A percentile compares a stretch with the other conserved stretches of the same genome.
phyloP scores from a whole-genome alignment of 2,888 invertebrate genomes.

The Mimachlamys varia region DNA sequence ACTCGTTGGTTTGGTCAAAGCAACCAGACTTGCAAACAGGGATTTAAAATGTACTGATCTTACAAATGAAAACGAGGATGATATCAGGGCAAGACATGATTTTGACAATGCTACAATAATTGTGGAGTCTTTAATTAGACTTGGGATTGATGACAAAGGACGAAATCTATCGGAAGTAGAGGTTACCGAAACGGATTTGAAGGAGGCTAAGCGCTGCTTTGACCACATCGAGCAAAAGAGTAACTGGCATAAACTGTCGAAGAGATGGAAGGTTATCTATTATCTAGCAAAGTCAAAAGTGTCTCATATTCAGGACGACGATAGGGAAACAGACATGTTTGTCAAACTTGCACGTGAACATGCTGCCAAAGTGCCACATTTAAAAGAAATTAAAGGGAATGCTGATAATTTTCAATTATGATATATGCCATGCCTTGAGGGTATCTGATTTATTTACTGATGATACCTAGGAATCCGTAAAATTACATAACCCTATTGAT shows the following conservation, averaged over 20 bases:
- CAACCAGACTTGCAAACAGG: background rate
- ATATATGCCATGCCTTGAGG: background rate
- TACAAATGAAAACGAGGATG: background rate
- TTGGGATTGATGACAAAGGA: constrained; percentile 24
- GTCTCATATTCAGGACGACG: background rate
- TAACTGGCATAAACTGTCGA: background rate
- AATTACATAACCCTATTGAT: no score
- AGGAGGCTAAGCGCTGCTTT: background rate
- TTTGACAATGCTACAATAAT: constrained; percentile 6
- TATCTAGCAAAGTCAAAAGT: background rate
- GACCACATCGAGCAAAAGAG: background rate
- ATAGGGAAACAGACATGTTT: background rate
- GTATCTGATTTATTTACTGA: no score
- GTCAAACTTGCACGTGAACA: background rate
- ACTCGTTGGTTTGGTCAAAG: background rate
- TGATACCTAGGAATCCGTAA: no score
- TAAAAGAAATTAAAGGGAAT: background rate
- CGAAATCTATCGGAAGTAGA: background rate
- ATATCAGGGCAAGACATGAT: background rate
- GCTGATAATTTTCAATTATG: background rate
- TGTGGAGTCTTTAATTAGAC: background rate
- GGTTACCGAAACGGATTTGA: background rate
- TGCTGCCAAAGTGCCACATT: background rate
- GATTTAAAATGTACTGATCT: background rate
- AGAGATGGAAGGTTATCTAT: background rate